Evolutionary conservation across 2,888 invertebrate species (phyloP), one percentile per base, ranked within the genome.

Genomic region (Heliconius erato): DNA sequence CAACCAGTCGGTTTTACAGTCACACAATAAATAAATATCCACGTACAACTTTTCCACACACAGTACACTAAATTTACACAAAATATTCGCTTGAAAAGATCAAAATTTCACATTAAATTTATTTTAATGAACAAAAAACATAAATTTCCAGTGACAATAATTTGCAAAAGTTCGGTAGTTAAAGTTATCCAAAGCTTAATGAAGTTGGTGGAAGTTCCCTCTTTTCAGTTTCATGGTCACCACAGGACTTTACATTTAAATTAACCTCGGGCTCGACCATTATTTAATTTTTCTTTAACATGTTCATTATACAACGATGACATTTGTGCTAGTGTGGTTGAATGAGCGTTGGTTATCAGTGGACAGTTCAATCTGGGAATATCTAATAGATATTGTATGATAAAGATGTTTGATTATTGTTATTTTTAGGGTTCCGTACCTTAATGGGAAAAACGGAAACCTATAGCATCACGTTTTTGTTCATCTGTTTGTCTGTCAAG

Each of bases 191-290:
- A 80, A 78, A 79, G 85, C 82, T 84, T 82, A 85, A 86, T 82
- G 79, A 84, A 85, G 84, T 83, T 84, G 79, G 80, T 78, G 79
- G 85, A 85, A 83, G 83, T 84, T 86, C 82, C 82, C 82, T 83
- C 83, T 85, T 83, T 82, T 77, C 80, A 72, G 76, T 82, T 79
- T 85, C 84, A 85, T 82, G 84, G 85, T 80, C 84, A 84, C 83
- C 79, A 80, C 85, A 85, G 84, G 85, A 85, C 86, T 87, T 88
- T 88, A 88, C 89, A 88, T 89, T 88, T 88, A 88, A 89, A 89
- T 88, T 86, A 88, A 85, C 86, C 83, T 40, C 72, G 81, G 81
- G 81, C 78, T 35, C 49, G 35, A 71, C 79, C 65, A 81, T 81
- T 79, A 83, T 81, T 81, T 81, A 71, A 79, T 81, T 81, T 79